Conservation (phyloP, 2,888 invertebrate genomes). For the Mimumesa dahlbomi region DNA sequence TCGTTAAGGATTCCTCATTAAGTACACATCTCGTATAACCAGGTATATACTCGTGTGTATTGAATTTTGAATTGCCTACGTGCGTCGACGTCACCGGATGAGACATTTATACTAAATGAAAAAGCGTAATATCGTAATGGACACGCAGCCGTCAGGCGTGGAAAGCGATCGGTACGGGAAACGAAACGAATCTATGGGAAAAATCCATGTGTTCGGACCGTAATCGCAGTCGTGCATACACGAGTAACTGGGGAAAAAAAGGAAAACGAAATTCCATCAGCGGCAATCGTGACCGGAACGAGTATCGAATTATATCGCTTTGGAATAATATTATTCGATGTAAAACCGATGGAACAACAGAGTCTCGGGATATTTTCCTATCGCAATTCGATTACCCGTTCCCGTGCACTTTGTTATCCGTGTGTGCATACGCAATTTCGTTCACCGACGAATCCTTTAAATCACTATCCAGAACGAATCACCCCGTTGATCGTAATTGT, state of each 20-base stretch:
- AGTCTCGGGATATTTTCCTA: slow-evolving; percentile 16
- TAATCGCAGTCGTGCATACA: too few species aligned
- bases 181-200: too few species aligned
- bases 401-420: slow-evolving; percentile 1
- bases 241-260: too few species aligned
- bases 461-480: too few species aligned
- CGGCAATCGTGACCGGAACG: neutral
- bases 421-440: slow-evolving; percentile 53
- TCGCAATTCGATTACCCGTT: slow-evolving; percentile 11
- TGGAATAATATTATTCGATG: too few species aligned
- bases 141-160: slow-evolving; percentile 22
- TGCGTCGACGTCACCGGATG: slow-evolving; percentile 56
- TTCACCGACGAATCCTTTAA: too few species aligned
- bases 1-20: slow-evolving; percentile 71
- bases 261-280: neutral
- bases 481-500: too few species aligned
- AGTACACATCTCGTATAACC: slow-evolving; percentile 65
- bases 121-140: slow-evolving; percentile 70
- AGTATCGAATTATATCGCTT: too few species aligned
- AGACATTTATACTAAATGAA: slow-evolving; percentile 72
- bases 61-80: slow-evolving; percentile 67
- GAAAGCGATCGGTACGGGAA: neutral
- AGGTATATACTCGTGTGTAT: slow-evolving; percentile 67
- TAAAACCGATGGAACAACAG: slow-evolving; percentile 7
- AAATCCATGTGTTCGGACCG: too few species aligned